Percentiles rank a stretch among this genome's conserved stretches.
Conservation (phyloP, 23 tunicate genomes). For the Botrylloides violaceus region DNA sequence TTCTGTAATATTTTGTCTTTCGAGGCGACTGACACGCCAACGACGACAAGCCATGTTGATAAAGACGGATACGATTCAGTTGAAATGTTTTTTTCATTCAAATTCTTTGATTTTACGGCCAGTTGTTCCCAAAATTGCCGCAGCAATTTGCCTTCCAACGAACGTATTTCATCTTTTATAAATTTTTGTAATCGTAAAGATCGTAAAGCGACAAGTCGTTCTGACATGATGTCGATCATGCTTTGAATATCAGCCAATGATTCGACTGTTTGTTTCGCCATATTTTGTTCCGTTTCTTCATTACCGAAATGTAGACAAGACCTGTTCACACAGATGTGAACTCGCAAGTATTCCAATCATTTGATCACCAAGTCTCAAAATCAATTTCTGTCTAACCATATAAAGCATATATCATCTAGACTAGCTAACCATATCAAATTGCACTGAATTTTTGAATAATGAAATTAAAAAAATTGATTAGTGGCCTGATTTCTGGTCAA, state of each 20-base stretch:
- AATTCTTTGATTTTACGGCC: slow-evolving; percentile 30
- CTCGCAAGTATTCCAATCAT: no score
- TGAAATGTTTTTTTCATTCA: neutral
- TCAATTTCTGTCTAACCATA: no score
- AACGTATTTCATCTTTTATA: slow-evolving; percentile 42
- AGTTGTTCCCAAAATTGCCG: slow-evolving; percentile 72
- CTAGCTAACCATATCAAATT: no score
- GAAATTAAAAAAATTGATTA: no score
- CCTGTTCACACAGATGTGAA: no score
- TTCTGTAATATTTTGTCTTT: slow-evolving; percentile 18
- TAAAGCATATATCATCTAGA: no score
- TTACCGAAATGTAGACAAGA: no score
- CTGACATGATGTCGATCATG: slow-evolving; percentile 53
- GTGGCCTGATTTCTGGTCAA: no score
- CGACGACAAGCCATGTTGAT: slow-evolving; percentile 53
- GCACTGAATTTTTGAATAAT: no score
- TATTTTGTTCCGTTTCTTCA: no score
- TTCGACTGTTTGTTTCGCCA: slow-evolving; percentile 28
- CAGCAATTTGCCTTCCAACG: slow-evolving; percentile 68
- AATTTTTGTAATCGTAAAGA: slow-evolving; percentile 33
- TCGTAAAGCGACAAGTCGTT: slow-evolving; percentile 43
- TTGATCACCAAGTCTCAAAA: no score
- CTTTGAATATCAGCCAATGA: slow-evolving; percentile 38
- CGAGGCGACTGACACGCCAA: slow-evolving; percentile 33
- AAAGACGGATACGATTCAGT: slow-evolving; percentile 51